phyloP scores from a whole-genome alignment of 2,113 vertebrate species.

The Ranitomeya variabilis region DNA sequence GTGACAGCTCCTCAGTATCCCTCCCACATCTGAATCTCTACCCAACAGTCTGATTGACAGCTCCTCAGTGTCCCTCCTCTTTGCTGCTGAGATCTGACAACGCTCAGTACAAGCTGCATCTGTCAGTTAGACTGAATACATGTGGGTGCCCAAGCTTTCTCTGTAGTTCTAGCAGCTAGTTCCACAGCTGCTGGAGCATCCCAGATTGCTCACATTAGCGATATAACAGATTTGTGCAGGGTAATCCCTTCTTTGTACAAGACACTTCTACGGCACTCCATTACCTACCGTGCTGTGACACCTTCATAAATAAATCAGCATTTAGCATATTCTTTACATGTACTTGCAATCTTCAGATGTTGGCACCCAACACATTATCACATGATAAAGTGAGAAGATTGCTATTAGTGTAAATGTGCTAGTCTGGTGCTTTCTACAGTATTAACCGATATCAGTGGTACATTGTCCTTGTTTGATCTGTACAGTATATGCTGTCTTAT shows the following conservation, averaged over 20 bases:
- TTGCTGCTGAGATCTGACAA: too few species aligned
- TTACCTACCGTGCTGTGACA: background rate
- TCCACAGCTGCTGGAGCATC: background rate
- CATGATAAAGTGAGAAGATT: conserved; percentile 7
- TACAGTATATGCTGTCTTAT: background rate
- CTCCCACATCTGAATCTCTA: too few species aligned
- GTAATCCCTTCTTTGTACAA: background rate
- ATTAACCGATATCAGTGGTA: background rate
- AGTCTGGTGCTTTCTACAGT: background rate
- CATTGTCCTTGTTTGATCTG: conserved; percentile 20
- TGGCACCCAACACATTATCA: conserved; percentile 3
- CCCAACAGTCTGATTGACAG: too few species aligned
- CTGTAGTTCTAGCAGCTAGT: background rate
- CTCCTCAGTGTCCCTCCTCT: too few species aligned
- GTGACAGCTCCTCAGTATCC: too few species aligned
- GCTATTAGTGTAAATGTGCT: conserved; percentile 9
- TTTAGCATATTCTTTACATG: conserved; percentile 24
- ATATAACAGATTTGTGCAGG: background rate
- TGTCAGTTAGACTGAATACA: too few species aligned
- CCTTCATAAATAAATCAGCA: conserved; percentile 36
- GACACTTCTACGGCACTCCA: background rate
- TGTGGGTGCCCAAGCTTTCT: too few species aligned
- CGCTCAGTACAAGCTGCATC: too few species aligned
- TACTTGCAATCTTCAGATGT: background rate
- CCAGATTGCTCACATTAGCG: background rate